Evolutionary conservation across 1,140 invertebrate species (phyloP), one percentile per base, ranked within the genome.

Genomic region (Ips nitidus): DNA sequence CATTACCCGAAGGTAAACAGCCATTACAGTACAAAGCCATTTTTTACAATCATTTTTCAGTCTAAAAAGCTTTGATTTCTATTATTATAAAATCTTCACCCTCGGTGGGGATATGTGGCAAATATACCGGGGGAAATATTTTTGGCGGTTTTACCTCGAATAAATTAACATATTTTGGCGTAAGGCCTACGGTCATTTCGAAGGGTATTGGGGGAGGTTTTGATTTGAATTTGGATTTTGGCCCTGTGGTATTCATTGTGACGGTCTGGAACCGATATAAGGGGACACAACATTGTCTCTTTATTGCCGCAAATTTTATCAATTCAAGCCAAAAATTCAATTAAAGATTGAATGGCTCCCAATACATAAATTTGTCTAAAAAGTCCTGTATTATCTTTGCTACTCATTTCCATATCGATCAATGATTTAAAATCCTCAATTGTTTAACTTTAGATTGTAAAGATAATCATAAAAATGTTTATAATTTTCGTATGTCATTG

Each of bases 201-300:
- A 43, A 58, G 42, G 42, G 40, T 66, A 66, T 66, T 65, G 64
- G 64, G 64, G 64, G 64, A 66, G 41, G 64, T 66, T 66, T 59
- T 66, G 64, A 66, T 66, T 66, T 66, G 53, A 66, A 66, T 66
- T 52, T 45, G 64, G 42, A 66, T 66, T 66, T 55, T 58, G 64
- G 53, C 55, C 64, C 53, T 47, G 41, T 47, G 55, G 55, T 66
- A 41, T 65, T 65, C 63, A 65, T 65, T 65, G 63, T 65, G 43
- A 42, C 52, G 63, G 41, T 4, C 38, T 52, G 61, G 47, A 63
- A 59, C 53, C 50, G 56, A 66, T 66, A 66, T 58, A 59, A 40
- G 53, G 56, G 64, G 37, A 45, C 43, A 8, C 64, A 66, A 66
- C 58, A 66, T 55, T 57, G 55, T 39, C 55, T 36, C 41, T 58